phyloP scores from a whole-genome alignment of 2,113 vertebrate species.

The Rhinoderma darwinii region DNA sequence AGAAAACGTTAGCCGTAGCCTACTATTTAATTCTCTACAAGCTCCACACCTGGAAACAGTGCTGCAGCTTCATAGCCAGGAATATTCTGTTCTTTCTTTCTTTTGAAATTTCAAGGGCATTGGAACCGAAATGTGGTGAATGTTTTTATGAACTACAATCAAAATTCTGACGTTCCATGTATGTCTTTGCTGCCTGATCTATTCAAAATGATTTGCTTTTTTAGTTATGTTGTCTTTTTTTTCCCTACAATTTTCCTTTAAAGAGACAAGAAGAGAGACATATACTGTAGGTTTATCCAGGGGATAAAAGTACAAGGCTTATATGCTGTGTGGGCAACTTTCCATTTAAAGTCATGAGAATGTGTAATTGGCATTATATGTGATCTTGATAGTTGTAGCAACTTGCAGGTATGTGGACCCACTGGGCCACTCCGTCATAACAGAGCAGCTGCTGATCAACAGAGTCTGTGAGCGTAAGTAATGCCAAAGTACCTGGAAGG shows the following conservation, averaged over 20 bases:
- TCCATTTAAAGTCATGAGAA: too few relatives aligned
- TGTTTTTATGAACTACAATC: slow-evolving; percentile 18
- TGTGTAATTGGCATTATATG: too few relatives aligned
- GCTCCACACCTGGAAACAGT: background rate
- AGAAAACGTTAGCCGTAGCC: background rate
- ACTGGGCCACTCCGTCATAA: too few relatives aligned
- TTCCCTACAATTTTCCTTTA: background rate
- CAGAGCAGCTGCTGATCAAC: too few relatives aligned
- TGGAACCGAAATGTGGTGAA: background rate
- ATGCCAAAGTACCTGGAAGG: too few relatives aligned
- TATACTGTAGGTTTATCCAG: too few relatives aligned
- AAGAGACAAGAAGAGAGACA: background rate
- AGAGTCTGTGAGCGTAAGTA: too few relatives aligned
- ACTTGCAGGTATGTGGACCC: too few relatives aligned
- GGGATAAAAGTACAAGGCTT: too few relatives aligned
- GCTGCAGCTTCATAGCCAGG: background rate
- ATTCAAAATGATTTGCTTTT: slow-evolving; percentile 9
- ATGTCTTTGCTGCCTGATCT: background rate
- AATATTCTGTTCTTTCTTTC: slow-evolving; percentile 24
- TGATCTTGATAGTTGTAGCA: too few relatives aligned
- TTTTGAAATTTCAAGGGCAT: slow-evolving; percentile 44
- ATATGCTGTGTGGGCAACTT: too few relatives aligned
- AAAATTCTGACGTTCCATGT: slow-evolving; percentile 2
- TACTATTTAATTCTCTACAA: slow-evolving; percentile 2
- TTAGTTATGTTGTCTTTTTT: background rate